Conservation (phyloP, 2,888 invertebrate genomes). For the Dysmachus trigonus region DNA sequence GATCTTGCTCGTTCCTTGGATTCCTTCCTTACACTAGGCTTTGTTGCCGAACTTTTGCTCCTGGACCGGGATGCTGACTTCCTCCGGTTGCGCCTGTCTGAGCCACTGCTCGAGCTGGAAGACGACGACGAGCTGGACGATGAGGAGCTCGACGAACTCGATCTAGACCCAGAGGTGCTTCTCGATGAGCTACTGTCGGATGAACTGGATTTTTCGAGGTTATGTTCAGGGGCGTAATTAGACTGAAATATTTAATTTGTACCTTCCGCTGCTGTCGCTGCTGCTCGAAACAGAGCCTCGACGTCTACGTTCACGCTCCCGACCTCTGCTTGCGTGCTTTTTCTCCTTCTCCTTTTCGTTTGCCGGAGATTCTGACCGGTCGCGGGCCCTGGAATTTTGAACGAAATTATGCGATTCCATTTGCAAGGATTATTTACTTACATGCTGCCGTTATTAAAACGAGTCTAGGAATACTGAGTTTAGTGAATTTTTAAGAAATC, state of each 20-base stretch:
- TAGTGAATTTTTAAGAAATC: background rate
- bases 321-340: constrained; percentile 56
- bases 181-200: constrained; percentile 85
- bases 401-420: background rate
- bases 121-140: constrained; percentile 71
- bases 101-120: constrained; percentile 73
- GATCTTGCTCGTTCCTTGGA: constrained; percentile 58
- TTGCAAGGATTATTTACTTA: background rate
- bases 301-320: constrained; percentile 60
- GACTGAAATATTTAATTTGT: constrained; percentile 1
- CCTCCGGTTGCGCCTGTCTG: constrained; percentile 73
- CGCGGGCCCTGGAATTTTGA: constrained; percentile 72
- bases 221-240: background rate
- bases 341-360: constrained; percentile 80
- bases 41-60: constrained; percentile 63
- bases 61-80: constrained; percentile 65
- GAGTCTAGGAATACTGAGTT: background rate
- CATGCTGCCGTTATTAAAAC: background rate
- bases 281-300: constrained; percentile 77
- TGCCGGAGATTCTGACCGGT: constrained; percentile 75
- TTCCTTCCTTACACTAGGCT: constrained; percentile 60
- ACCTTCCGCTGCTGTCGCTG: constrained; percentile 81
- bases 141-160: constrained; percentile 73
- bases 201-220: constrained; percentile 66
- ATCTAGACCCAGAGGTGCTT: constrained; percentile 80